Percentiles rank a stretch among this genome's conserved stretches.
Evolutionary conservation across 2,888 invertebrate species (phyloP).

Genomic region (Oligia fasciuncula): DNA sequence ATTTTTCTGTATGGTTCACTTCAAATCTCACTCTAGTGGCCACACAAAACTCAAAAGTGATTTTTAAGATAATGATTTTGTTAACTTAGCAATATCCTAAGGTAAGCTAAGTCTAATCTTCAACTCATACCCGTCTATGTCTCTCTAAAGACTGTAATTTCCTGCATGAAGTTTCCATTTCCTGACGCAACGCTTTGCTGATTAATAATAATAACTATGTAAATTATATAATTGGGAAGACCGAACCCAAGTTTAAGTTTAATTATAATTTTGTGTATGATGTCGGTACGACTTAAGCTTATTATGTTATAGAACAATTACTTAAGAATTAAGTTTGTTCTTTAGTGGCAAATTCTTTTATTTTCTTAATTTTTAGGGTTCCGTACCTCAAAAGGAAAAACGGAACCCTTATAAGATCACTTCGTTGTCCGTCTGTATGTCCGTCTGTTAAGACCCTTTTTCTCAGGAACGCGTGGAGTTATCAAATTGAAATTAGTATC

Average conservation of each 20-base stretch:
- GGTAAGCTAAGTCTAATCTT: not conserved
- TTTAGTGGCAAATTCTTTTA: not conserved
- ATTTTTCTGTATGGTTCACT: not conserved
- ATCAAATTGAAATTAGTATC: too few species aligned
- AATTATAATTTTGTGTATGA: too few species aligned
- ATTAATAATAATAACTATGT: constrained; percentile 9
- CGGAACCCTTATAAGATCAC: too few species aligned
- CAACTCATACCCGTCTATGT: not conserved
- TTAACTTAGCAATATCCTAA: not conserved
- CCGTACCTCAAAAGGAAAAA: too few species aligned
- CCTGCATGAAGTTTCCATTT: constrained; percentile 13
- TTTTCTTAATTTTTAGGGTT: not conserved
- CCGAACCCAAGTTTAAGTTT: too few species aligned
- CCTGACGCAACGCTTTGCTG: not conserved
- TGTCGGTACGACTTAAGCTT: not conserved
- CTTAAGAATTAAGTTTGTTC: not conserved
- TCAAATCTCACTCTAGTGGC: not conserved
- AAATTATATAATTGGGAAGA: not conserved
- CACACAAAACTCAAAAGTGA: not conserved
- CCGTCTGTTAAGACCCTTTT: too few species aligned
- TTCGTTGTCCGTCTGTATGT: too few species aligned
- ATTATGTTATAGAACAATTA: not conserved
- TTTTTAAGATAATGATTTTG: not conserved
- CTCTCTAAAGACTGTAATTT: constrained; percentile 25
- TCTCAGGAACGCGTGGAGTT: too few species aligned